These are phyloP conservation scores for Gryllus longicercus DNA, from an alignment of 2,888 invertebrate genomes.

Conservation along the genomic window DNA sequence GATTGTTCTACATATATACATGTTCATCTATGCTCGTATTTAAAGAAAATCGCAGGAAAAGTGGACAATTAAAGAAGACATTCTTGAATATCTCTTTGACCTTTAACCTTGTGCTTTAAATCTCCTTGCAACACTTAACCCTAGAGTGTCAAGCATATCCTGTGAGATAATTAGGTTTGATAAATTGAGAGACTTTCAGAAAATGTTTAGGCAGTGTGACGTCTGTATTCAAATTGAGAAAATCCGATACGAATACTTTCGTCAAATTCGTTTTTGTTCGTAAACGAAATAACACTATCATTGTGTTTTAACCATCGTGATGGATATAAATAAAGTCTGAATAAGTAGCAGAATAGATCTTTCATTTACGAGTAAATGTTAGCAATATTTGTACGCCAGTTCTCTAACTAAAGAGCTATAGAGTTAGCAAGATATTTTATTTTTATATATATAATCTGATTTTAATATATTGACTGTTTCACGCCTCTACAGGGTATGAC, in stretches of 20 bases:
- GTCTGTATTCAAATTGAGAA: too few species aligned
- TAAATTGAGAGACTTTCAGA: too few species aligned
- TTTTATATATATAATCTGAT: not conserved
- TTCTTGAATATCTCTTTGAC: not conserved
- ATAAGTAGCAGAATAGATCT: not conserved
- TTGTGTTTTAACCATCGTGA: too few species aligned
- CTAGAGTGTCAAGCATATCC: not conserved
- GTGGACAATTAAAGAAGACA: not conserved
- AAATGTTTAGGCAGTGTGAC: too few species aligned
- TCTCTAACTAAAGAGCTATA: not conserved
- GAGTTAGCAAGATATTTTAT: conserved; percentile 8
- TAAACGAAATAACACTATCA: too few species aligned
- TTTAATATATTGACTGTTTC: conserved; percentile 10
- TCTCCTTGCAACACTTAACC: not conserved
- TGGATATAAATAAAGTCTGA: not conserved
- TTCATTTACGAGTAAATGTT: not conserved
- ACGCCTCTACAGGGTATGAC: conserved; percentile 17
- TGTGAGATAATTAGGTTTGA: too few species aligned
- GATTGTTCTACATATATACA: conserved; percentile 1
- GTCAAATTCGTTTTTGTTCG: too few species aligned
- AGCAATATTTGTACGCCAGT: not conserved
- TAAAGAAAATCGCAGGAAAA: not conserved
- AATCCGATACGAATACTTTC: too few species aligned
- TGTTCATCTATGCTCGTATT: conserved; percentile 1
- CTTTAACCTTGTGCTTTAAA: not conserved